Percentiles rank a stretch among this genome's conserved stretches.
Evolutionary conservation across 2,797 vertebrate genomes (phyloP).

Genomic region (Orestias chungarensis): DNA sequence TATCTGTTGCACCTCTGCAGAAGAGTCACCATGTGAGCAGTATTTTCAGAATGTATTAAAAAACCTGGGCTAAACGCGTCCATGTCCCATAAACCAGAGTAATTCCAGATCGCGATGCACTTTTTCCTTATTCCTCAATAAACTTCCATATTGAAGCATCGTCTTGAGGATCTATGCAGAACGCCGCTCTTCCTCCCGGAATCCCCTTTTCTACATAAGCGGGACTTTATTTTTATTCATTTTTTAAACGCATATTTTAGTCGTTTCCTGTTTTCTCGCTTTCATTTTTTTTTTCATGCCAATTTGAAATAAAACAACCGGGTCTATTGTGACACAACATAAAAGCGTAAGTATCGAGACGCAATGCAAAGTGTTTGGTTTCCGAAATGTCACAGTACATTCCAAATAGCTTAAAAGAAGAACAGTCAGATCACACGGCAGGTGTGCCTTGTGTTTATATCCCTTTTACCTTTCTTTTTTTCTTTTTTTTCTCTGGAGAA

Average conservation of each 20-base stretch:
- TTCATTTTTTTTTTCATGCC: background rate
- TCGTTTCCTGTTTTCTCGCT: background rate
- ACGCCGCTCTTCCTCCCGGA: background rate
- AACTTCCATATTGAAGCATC: background rate
- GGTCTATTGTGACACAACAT: background rate
- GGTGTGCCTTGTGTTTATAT: background rate
- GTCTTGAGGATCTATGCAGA: conserved; percentile 56
- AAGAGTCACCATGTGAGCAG: conserved; percentile 37
- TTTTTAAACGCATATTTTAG: background rate
- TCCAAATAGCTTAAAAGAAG: background rate
- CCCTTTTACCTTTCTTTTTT: background rate
- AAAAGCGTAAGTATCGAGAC: background rate
- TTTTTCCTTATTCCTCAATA: no score
- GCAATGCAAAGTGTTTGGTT: background rate
- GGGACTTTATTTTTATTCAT: background rate
- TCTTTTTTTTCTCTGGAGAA: background rate
- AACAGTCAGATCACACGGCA: background rate
- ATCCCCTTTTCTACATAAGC: background rate
- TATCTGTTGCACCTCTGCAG: no score
- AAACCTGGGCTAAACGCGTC: conserved; percentile 12
- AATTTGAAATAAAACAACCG: background rate
- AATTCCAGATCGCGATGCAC: conserved; percentile 36
- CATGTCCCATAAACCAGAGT: conserved; percentile 38
- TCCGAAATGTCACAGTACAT: background rate
- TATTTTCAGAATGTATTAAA: conserved; percentile 54